Evolutionary conservation across 2,888 invertebrate species (phyloP), one percentile per base, ranked within the genome.

Genomic region (Bombylius major): DNA sequence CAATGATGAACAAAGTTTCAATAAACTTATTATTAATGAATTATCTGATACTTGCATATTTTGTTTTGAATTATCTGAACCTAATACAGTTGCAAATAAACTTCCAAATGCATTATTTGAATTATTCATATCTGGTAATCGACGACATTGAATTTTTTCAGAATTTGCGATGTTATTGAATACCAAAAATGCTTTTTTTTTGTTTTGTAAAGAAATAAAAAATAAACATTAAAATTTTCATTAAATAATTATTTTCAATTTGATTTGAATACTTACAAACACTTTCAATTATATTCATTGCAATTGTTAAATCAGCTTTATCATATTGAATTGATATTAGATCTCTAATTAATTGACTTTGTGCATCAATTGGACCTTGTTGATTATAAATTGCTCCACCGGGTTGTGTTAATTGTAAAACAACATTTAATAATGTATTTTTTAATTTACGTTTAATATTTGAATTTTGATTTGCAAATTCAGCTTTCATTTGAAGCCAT

Each of bases 211-310:
- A 23, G 23, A 23, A 23, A 23, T n/a, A 61, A 31, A 46, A 69
- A 50, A 44, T 23, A 52, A 53, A 32, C 32, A 50, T 13, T 3
- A 14, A 46, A 52, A 45, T 47, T 11, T n/a, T 14, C 39, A n/a
- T 39, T 12, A 46, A 58, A 23, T 1, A 45, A 7, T 42, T 36
- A 9, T 47, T 47, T 13, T 32, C 48, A 51, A 45, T 12, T 50
- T 5, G 47, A 44, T 7, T 47, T 13, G n/a, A n/a, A 23, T 63
- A 76, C 75, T 72, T 70, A 80, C 84, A 83, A 63, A 86, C 82
- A 65, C 84, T 82, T 68, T 87, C 85, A 23, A 86, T 79, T 55
- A 87, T 84, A 65, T 82, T 86, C 70, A 87, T 81, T 2, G 84
- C 84, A 59, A 84, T 83, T 61, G 80, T 80, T 45, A 86, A 74